A percentile compares a stretch with the other conserved stretches of the same genome.
phyloP scores from a whole-genome alignment of 2,113 vertebrate genomes.

The Raja brachyura region DNA sequence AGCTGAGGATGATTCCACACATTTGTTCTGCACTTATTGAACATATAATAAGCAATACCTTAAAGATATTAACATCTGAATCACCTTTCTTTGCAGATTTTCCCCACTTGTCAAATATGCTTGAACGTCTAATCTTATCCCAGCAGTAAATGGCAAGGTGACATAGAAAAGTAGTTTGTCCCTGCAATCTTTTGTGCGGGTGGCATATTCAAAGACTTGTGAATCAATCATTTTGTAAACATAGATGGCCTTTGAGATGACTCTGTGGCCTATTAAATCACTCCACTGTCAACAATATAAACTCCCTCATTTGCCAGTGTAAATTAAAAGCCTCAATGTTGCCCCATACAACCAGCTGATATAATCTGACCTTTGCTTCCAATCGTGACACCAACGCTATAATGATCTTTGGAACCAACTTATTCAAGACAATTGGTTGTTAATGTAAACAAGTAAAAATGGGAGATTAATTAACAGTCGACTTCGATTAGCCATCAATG shows the following conservation, averaged over 20 bases:
- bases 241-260: neutral
- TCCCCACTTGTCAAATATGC: neutral
- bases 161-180: neutral
- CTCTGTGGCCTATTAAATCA: neutral
- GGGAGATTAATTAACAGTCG: neutral
- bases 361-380: neutral
- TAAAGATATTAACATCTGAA: neutral
- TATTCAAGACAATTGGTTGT: neutral
- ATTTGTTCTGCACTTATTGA: neutral
- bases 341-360: neutral
- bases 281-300: neutral
- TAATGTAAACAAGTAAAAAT: neutral
- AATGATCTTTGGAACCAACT: neutral
- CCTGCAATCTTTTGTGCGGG: neutral
- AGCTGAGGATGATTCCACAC: too few relatives aligned
- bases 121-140: neutral
- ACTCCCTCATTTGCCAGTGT: neutral
- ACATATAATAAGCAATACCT: neutral
- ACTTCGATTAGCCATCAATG: neutral
- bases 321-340: neutral
- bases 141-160: neutral
- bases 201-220: neutral
- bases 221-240: neutral
- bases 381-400: neutral
- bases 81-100: neutral